Conservation (phyloP, 2,888 invertebrate genomes). For the Trissolcus japonicus region DNA sequence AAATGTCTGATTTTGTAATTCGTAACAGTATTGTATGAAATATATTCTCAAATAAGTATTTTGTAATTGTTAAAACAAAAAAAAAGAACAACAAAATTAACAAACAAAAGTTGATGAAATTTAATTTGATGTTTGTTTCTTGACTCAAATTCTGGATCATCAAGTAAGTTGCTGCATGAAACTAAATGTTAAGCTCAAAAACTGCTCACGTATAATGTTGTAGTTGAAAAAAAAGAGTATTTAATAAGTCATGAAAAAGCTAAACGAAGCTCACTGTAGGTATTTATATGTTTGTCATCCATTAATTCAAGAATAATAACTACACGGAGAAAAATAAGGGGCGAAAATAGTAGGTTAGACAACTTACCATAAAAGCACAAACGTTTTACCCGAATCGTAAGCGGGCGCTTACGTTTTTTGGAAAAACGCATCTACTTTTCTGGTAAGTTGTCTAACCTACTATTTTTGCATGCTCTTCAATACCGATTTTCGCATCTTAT, state of each 20-base stretch:
- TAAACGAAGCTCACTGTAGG: slow-evolving; percentile 40
- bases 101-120: neutral
- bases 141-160: neutral
- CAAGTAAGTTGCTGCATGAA: slow-evolving; percentile 22
- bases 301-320: slow-evolving; percentile 21
- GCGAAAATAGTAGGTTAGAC: too few relatives aligned
- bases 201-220: slow-evolving; percentile 34
- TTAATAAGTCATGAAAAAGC: slow-evolving; percentile 43
- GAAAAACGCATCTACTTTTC: too few relatives aligned
- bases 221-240: slow-evolving; percentile 27
- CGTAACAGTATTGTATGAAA: slow-evolving; percentile 45
- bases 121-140: neutral
- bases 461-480: too few relatives aligned
- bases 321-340: too few relatives aligned
- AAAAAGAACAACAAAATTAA: neutral
- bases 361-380: too few relatives aligned
- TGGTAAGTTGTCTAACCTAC: too few relatives aligned
- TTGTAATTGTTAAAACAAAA: neutral
- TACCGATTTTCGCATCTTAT: too few relatives aligned
- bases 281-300: slow-evolving; percentile 24
- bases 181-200: slow-evolving; percentile 28
- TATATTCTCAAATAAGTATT: slow-evolving; percentile 32
- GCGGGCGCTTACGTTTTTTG: too few relatives aligned
- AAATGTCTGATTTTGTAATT: slow-evolving; percentile 4
- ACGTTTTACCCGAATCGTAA: too few relatives aligned